phyloP scores from a whole-genome alignment of 2,113 vertebrate genomes.

The Pteronura brasiliensis region DNA sequence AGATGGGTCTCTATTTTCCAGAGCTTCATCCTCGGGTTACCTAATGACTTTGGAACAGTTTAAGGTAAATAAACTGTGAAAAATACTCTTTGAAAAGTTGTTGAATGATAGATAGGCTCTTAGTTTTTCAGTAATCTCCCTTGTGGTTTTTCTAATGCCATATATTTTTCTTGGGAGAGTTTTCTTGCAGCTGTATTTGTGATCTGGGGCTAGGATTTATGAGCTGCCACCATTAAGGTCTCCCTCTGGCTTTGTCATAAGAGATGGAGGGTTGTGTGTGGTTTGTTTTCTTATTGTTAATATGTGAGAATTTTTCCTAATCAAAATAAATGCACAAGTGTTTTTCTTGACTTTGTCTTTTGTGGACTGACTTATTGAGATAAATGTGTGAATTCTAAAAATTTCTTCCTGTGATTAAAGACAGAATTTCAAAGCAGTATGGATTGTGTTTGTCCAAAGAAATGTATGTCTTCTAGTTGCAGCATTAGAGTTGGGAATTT shows the following conservation, averaged over 20 bases:
- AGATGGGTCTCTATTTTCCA: not conserved
- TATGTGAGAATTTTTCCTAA: slow-evolving; percentile 4
- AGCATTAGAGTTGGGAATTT: not conserved
- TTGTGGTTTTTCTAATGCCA: slow-evolving; percentile 55
- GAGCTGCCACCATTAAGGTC: slow-evolving; percentile 24
- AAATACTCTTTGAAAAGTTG: slow-evolving; percentile 66
- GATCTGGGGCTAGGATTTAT: slow-evolving; percentile 54
- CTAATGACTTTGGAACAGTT: slow-evolving; percentile 39
- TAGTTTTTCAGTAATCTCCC: slow-evolving; percentile 29
- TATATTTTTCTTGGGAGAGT: slow-evolving; percentile 65
- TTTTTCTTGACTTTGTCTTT: slow-evolving; percentile 31
- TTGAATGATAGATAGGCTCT: slow-evolving; percentile 51
- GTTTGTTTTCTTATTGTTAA: slow-evolving; percentile 43
- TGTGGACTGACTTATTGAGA: not conserved
- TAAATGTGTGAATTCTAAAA: slow-evolving; percentile 5
- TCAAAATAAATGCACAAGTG: not conserved
- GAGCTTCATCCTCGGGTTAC: not conserved
- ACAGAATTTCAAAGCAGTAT: not conserved
- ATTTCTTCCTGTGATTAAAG: not conserved
- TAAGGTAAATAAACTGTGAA: slow-evolving; percentile 51
- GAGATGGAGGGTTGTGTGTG: slow-evolving; percentile 6
- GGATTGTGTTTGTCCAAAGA: not conserved
- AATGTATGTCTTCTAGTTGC: not conserved
- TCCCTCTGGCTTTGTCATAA: slow-evolving; percentile 46
- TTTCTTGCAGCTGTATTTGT: slow-evolving; percentile 61